These are phyloP conservation scores for Lepidochrysops patricia DNA, from an alignment of 2,888 invertebrate genomes.

Conservation along the genomic window DNA sequence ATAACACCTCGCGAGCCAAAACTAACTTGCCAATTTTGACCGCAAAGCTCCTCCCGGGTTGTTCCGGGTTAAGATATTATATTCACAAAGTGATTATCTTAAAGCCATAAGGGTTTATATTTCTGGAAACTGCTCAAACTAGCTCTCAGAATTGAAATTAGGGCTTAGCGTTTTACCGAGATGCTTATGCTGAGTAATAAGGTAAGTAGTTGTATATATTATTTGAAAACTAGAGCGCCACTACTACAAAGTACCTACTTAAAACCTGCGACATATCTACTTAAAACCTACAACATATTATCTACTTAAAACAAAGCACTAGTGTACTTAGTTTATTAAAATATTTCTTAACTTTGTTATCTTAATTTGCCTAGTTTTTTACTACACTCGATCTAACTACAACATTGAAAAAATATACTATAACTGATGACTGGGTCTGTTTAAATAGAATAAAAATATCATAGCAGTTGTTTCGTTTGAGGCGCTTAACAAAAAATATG, in stretches of 20 bases:
- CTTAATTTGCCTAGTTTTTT: no score
- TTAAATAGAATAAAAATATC: neutral
- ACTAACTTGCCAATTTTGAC: slow-evolving; percentile 11
- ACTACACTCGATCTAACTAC: no score
- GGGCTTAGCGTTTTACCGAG: neutral
- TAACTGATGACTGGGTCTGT: no score
- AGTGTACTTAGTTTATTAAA: no score
- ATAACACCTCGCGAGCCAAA: slow-evolving; percentile 10
- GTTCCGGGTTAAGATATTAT: neutral
- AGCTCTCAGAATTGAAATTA: neutral
- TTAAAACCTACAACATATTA: no score
- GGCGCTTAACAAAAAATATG: neutral
- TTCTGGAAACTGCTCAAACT: neutral
- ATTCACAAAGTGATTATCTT: slow-evolving; percentile 3
- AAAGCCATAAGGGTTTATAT: neutral
- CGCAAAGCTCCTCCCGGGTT: slow-evolving; percentile 9
- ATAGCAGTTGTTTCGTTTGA: neutral
- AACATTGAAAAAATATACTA: no score
- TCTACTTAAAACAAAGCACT: no score
- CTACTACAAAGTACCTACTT: no score
- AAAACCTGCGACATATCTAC: no score
- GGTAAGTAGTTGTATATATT: neutral
- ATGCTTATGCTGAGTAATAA: neutral
- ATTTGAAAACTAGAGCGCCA: no score
- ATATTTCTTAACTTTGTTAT: no score